Evolutionary conservation across 2,113 vertebrate species (phyloP), one percentile per base, ranked within the genome.

Genomic region (Tupaia chinensis): DNA sequence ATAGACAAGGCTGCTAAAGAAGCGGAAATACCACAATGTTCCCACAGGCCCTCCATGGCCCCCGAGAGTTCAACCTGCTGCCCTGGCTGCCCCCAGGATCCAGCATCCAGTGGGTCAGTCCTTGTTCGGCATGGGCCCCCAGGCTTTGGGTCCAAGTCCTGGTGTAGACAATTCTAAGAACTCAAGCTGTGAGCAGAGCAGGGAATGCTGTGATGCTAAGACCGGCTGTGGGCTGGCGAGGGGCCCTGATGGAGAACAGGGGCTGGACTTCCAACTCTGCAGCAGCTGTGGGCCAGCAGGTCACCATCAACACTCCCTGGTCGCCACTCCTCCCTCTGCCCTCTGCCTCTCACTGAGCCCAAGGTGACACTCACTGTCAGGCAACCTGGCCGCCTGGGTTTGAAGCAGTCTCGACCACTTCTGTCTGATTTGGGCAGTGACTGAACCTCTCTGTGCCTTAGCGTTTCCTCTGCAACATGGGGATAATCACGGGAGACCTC

Each of bases 91-190:
- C 17, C 20, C 81, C 8, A 10, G 7, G 53, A 15, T 68, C 79
- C 29, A 63, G 34, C 15, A 72, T 27, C 16, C 29, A 66, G 63
- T 63, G 12, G 68, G 7, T 29, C 20, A 61, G 76, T 9, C 6
- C 65, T 25, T 4, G 0, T 12, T 63, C 0, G 22, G 2, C 15
- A 44, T 8, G 25, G 20, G 6, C 70, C 27, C 81, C 54, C 3
- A 85, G 23, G 34, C 17, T 53, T 29, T 7, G 23, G 44, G 44
- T 23, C 29, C 5, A 53, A 10, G 34, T 17, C 15, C 69, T 27
- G 34, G 77, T 15, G 56, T 10, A 1, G 19, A 23, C 2, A 10
- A 61, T 27, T 60, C 13, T 11, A 32, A 29, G n/a, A 34, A 29
- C 9, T 8, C 9, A 5, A 53, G 73, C 73, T 4, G 7, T 1